phyloP scores from a whole-genome alignment of 2,113 vertebrate species.

The Sylvia atricapilla region DNA sequence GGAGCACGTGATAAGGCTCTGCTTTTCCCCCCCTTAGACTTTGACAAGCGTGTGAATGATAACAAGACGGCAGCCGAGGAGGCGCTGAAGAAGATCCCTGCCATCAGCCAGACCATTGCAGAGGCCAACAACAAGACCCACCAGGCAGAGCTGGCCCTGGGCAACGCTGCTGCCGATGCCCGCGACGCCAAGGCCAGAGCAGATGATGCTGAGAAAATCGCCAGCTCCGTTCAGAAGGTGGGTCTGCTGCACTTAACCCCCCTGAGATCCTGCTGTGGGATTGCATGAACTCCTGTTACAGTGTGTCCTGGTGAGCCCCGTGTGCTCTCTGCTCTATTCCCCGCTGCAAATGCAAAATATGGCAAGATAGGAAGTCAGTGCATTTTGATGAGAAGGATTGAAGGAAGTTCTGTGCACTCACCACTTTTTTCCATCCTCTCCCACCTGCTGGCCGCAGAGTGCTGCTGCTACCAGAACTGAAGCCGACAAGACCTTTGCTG shows the following conservation, averaged over 20 bases:
- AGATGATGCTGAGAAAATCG: conserved; percentile 86
- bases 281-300: background rate
- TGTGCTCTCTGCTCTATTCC: background rate
- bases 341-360: background rate
- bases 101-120: conserved; percentile 85
- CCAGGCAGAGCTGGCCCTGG: conserved; percentile 84
- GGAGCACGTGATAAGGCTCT: background rate
- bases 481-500: conserved; percentile 85
- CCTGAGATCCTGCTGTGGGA: background rate
- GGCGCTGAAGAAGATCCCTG: conserved; percentile 87
- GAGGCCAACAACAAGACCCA: conserved; percentile 89
- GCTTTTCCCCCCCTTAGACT: conserved; percentile 75
- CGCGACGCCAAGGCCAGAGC: conserved; percentile 86
- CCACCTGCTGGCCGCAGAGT: conserved; percentile 70
- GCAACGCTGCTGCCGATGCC: conserved; percentile 85
- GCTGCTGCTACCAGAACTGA: conserved; percentile 85
- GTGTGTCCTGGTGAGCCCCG: rapidly evolving
- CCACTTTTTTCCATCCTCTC: background rate
- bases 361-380: background rate
- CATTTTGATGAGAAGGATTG: background rate
- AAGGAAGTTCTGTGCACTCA: background rate
- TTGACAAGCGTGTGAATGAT: conserved; percentile 91
- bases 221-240: conserved; percentile 87
- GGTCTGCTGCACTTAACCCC: background rate
- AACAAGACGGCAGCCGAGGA: conserved; percentile 96